Evolutionary conservation across 2,797 vertebrate genomes (phyloP), one percentile per base, ranked within the genome.

Genomic region (Sciurus vulgaris): DNA sequence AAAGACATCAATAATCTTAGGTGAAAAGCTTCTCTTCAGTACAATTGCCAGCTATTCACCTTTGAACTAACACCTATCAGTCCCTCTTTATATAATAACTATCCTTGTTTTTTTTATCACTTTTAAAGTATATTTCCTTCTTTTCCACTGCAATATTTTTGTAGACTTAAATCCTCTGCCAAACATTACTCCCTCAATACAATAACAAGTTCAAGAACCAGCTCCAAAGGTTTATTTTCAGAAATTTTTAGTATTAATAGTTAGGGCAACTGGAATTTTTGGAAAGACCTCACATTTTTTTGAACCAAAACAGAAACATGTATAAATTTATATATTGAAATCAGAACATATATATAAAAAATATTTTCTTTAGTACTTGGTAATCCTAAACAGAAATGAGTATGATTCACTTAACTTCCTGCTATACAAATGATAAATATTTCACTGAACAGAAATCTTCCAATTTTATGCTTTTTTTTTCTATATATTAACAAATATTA

Each of bases 211-310:
- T 61, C 51, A 96, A 86, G 69, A 93, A 97, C 94, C 10, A 82
- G 72, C 18, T 92, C 49, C 85, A 96, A 96, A 70, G 83, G 38
- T 93, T 95, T 93, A 93, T 91, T 91, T 93, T 84, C 76, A 72
- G 72, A 95, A 47, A 81, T 15, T 91, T 70, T 86, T 51, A 73
- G 70, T 54, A 59, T 8, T 77, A 88, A 94, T 73, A 91, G 69
- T 78, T 92, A 84, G 8, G 26, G 54, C 22, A 70, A 44, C 24
- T 63, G 69, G 44, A 63, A 85, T 69, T 92, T 93, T 94, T 93
- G 35, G 91, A 93, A 84, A 89, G 67, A 86, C 2, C 38, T 67
- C 59, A 92, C 87, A 13, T 86, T 7, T 94, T 92, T 95, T 88
- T 56, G 15, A 96, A 81, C 24, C 74, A 94, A 93, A 92, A 65